Percentiles rank a stretch among this genome's conserved stretches.
These are phyloP conservation scores for Phrynocephalus guinanensis DNA, from an alignment of 2,797 vertebrate species.

Conservation along the genomic window DNA sequence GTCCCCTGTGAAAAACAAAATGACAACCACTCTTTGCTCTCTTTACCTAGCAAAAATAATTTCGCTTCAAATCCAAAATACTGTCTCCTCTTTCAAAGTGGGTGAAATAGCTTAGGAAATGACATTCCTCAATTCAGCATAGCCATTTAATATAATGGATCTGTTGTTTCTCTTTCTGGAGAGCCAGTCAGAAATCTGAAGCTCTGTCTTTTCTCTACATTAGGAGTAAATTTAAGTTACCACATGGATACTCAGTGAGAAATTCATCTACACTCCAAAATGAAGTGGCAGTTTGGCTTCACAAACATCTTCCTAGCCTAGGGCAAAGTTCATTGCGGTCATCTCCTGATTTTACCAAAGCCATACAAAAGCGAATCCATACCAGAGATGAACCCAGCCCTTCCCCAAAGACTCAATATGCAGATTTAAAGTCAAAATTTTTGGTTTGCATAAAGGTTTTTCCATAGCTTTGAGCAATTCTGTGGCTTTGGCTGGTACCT, in stretches of 20 bases:
- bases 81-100: neutral
- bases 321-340: fast-evolving
- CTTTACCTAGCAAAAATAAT: neutral
- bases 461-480: slow-evolving; percentile 36
- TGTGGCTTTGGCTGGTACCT: slow-evolving; percentile 60
- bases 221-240: neutral
- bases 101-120: neutral
- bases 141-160: neutral
- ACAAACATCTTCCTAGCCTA: fast-evolving
- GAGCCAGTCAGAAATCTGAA: neutral
- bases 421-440: neutral
- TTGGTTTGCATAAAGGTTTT: slow-evolving; percentile 39
- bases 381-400: slow-evolving; percentile 30
- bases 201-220: neutral
- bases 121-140: neutral
- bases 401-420: slow-evolving; percentile 39
- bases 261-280: neutral
- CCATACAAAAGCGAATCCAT: slow-evolving; percentile 26
- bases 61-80: neutral
- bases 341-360: neutral
- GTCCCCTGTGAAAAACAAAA: neutral
- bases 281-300: neutral
- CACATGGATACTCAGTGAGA: slow-evolving; percentile 19
- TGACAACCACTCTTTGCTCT: neutral
- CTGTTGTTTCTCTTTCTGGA: neutral